Evolutionary conservation across 2,113 vertebrate species (phyloP).

Genomic region (Petrocephalus zakoni): DNA sequence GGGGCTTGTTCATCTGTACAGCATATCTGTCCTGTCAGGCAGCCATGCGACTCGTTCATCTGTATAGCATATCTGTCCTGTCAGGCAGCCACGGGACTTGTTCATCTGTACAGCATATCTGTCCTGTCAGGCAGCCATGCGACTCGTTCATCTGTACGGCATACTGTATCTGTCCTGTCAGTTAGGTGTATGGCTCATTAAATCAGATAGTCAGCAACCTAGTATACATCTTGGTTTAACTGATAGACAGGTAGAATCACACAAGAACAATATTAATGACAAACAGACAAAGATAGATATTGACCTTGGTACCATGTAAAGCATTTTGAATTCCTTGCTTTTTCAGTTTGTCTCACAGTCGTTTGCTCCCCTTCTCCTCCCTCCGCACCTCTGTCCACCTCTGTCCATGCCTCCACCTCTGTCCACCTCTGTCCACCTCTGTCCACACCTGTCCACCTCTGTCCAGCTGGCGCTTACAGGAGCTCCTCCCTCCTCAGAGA

Average conservation of each 20-base stretch:
- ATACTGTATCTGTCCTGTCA: not conserved
- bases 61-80: too few relatives aligned
- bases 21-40: too few relatives aligned
- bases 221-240: not conserved
- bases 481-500: constrained; percentile 21
- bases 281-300: not conserved
- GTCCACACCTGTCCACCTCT: not conserved
- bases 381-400: not conserved
- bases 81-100: too few relatives aligned
- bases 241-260: not conserved
- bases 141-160: not conserved
- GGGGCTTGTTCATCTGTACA: too few relatives aligned
- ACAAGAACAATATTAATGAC: not conserved
- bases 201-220: not conserved
- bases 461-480: constrained; percentile 25
- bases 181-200: not conserved
- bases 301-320: not conserved
- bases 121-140: too few relatives aligned
- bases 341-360: not conserved
- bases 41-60: too few relatives aligned
- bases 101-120: too few relatives aligned
- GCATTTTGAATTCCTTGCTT: not conserved
- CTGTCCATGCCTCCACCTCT: too few relatives aligned
- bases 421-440: not conserved
- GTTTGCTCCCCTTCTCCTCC: not conserved